These are phyloP conservation scores for Pinctada fucata DNA, from an alignment of 2,888 invertebrate species.

Conservation along the genomic window DNA sequence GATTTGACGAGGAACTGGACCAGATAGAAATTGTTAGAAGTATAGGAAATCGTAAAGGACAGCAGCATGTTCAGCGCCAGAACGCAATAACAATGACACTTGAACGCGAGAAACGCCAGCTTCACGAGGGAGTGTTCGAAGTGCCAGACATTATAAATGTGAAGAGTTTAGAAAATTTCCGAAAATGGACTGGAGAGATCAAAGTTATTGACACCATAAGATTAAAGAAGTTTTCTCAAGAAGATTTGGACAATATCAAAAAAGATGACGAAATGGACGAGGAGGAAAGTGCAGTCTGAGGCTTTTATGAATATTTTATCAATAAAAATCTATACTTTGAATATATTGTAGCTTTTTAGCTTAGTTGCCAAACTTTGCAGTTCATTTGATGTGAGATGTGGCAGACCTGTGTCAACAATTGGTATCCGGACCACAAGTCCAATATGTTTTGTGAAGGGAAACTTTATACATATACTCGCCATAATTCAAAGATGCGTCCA, in stretches of 20 bases:
- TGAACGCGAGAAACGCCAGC: slow-evolving; percentile 86
- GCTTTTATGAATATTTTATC: too few relatives aligned
- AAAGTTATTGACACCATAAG: slow-evolving; percentile 65
- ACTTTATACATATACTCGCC: too few relatives aligned
- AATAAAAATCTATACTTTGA: too few relatives aligned
- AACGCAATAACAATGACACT: slow-evolving; percentile 87
- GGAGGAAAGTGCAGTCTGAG: background rate
- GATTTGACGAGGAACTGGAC: slow-evolving; percentile 87
- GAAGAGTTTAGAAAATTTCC: slow-evolving; percentile 81
- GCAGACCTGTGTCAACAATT: too few relatives aligned
- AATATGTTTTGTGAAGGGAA: too few relatives aligned
- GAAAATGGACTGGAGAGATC: slow-evolving; percentile 67
- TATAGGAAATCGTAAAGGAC: slow-evolving; percentile 85
- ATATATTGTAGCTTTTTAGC: too few relatives aligned
- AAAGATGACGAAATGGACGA: slow-evolving; percentile 3
- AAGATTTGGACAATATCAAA: slow-evolving; percentile 47
- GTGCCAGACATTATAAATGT: slow-evolving; percentile 84
- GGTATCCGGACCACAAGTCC: too few relatives aligned
- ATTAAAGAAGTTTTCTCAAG: slow-evolving; percentile 52
- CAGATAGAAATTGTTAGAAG: slow-evolving; percentile 88
- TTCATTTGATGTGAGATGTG: too few relatives aligned
- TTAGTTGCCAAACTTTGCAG: too few relatives aligned
- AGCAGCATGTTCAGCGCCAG: slow-evolving; percentile 89
- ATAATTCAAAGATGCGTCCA: too few relatives aligned
- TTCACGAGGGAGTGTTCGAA: slow-evolving; percentile 87